These are phyloP conservation scores for Periparus ater DNA, from an alignment of 2,797 vertebrate genomes.

Conservation along the genomic window DNA sequence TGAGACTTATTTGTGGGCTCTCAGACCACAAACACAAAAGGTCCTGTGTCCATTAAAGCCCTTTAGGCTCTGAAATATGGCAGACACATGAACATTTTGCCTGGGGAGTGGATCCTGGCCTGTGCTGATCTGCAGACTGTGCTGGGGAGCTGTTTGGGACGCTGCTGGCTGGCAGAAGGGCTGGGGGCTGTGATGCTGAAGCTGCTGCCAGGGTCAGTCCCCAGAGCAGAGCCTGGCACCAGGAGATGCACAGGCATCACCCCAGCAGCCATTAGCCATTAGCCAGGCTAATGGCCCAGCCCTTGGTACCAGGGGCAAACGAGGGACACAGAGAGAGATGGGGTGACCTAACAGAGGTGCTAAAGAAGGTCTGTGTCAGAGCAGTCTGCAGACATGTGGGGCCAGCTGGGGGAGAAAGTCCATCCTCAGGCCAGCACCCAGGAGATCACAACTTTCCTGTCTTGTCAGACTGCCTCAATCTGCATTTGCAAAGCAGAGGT, in stretches of 20 bases:
- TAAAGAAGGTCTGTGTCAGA: not conserved
- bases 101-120: not conserved
- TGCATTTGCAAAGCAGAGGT: not conserved
- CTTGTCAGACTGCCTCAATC: not conserved
- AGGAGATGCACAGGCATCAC: not conserved
- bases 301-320: not conserved
- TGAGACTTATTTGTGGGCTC: not conserved
- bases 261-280: not conserved
- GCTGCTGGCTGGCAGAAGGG: not conserved
- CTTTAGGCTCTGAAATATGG: not conserved
- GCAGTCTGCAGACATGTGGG: not conserved
- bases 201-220: not conserved
- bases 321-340: not conserved
- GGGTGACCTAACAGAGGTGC: not conserved
- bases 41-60: not conserved
- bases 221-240: not conserved
- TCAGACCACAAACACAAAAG: not conserved
- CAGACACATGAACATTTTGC: not conserved
- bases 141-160: not conserved
- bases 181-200: not conserved
- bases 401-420: not conserved
- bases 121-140: accelerated
- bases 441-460: not conserved
- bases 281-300: not conserved
- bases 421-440: not conserved